These are phyloP conservation scores for Drosophila insularis DNA, from an alignment of 1,140 invertebrate genomes.

Conservation along the genomic window DNA sequence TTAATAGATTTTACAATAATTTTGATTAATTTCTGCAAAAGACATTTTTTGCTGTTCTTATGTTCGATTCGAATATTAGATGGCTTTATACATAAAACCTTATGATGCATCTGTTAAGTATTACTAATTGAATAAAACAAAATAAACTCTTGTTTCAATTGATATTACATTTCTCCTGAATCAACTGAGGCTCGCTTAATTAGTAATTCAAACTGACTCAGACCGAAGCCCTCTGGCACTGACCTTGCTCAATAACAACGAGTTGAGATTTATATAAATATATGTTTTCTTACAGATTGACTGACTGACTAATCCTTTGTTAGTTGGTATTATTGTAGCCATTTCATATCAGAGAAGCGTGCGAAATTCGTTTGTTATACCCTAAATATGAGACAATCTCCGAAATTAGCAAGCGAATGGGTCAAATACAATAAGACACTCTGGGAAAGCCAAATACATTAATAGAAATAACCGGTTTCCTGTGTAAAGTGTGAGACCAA, in stretches of 20 bases:
- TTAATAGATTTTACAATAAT: no score
- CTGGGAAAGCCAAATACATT: slow-evolving; percentile 21
- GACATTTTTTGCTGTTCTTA: no score
- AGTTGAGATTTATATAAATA: slow-evolving; percentile 31
- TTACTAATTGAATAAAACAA: background rate
- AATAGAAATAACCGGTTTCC: slow-evolving; percentile 51
- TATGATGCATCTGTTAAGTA: background rate
- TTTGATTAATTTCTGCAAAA: no score
- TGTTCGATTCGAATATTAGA: no score
- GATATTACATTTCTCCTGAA: slow-evolving; percentile 15
- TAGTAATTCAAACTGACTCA: slow-evolving; percentile 13
- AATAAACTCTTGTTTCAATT: background rate
- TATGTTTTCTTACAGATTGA: slow-evolving; percentile 22
- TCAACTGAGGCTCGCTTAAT: slow-evolving; percentile 26
- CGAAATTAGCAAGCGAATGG: slow-evolving; percentile 64
- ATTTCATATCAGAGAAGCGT: slow-evolving; percentile 24
- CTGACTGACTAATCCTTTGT: slow-evolving; percentile 34
- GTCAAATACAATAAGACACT: slow-evolving; percentile 7
- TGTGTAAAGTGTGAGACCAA: slow-evolving; percentile 5
- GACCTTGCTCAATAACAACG: slow-evolving; percentile 52
- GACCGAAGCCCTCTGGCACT: slow-evolving; percentile 40
- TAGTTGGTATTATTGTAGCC: slow-evolving; percentile 23
- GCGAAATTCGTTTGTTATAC: slow-evolving; percentile 42
- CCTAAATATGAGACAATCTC: slow-evolving; percentile 60
- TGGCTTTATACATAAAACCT: no score